Percentiles rank a stretch among this genome's conserved stretches.
These are phyloP conservation scores for Lysiphlebus fabarum DNA, from an alignment of 1,140 invertebrate genomes.

Conservation along the genomic window DNA sequence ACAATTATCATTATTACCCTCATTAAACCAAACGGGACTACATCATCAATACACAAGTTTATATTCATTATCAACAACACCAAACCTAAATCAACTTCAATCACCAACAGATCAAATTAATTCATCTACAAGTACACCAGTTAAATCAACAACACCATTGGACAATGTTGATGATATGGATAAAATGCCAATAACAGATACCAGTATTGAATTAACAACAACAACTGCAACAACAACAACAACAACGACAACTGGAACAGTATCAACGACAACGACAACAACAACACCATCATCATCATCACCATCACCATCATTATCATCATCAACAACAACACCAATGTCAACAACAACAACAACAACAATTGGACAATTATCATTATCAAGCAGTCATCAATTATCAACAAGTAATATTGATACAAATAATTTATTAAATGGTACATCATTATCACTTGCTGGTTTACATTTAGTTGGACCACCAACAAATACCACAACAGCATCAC, in stretches of 20 bases:
- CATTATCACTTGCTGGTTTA: conserved; percentile 17
- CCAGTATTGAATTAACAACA: conserved; percentile 50
- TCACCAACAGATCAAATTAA: conserved; percentile 53
- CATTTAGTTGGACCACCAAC: conserved; percentile 27
- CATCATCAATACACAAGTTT: conserved; percentile 34
- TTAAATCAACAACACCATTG: conserved; percentile 51
- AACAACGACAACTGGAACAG: conserved; percentile 43
- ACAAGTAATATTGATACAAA: conserved; percentile 17
- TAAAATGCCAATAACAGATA: conserved; percentile 50
- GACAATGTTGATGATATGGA: conserved; percentile 26
- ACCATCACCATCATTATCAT: conserved; percentile 46
- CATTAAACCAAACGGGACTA: conserved; percentile 29
- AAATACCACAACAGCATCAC: conserved; percentile 36
- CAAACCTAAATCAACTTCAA: conserved; percentile 51
- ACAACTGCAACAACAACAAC: conserved; percentile 51
- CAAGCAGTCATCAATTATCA: conserved; percentile 16
- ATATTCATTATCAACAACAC: conserved; percentile 37
- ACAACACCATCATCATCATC: conserved; percentile 53
- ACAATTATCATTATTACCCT: too few relatives aligned
- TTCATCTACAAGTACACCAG: conserved; percentile 35
- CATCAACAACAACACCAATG: conserved; percentile 45
- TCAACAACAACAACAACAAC: conserved; percentile 49
- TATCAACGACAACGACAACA: conserved; percentile 47
- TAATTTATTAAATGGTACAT: conserved; percentile 27
- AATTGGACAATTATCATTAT: conserved; percentile 47